Evolutionary conservation across 2,797 vertebrate species (phyloP), one percentile per base, ranked within the genome.

Genomic region (Eospalax fontanierii): DNA sequence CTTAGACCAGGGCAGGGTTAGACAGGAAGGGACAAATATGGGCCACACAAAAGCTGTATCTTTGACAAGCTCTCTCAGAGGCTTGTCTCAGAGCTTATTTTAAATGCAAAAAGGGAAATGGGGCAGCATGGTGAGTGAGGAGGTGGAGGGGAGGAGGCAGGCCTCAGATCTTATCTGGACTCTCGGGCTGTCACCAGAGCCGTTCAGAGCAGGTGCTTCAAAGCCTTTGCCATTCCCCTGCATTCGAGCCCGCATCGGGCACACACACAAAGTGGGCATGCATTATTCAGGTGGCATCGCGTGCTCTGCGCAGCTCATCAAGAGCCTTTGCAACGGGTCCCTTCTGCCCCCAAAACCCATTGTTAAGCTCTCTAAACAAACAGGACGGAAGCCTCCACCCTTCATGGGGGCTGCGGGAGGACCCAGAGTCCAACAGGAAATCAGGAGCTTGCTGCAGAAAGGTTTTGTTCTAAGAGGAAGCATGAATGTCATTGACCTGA

Each of bases 401-500:
- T 90, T 54, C 75, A 16, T 71, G 16, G 12, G 71, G 8, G 92
- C 75, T 71, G 96, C 86, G 26, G 81, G 84, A 83, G 97, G 97
- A 97, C 95, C 95, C 95, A 79, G 93, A 97, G 98, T 97, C 97
- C 95, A 98, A 98, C 97, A 98, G 98, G 98, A 98, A 98, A 97
- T 92, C 92, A 89, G 97, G 98, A 97, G 92, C 97, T 98, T 97
- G 98, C 98, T 96, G 95, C 96, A 97, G 97, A 97, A 97, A 97
- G 95, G 82, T 95, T 97, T 96, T 97, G 97, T 98, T 98, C 97
- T 2, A 89, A 97, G 97, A 97, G 96, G 94, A 96, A 35, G 94
- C 97, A 90, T 96, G 97, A 97, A 98, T 98, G 97, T 97, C 97
- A 98, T 98, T 98, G 98, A 99, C 98, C 98, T 98, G 98, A 96